Conservation (phyloP, 2,113 vertebrate genomes). For the Rhabdomys dilectus region DNA sequence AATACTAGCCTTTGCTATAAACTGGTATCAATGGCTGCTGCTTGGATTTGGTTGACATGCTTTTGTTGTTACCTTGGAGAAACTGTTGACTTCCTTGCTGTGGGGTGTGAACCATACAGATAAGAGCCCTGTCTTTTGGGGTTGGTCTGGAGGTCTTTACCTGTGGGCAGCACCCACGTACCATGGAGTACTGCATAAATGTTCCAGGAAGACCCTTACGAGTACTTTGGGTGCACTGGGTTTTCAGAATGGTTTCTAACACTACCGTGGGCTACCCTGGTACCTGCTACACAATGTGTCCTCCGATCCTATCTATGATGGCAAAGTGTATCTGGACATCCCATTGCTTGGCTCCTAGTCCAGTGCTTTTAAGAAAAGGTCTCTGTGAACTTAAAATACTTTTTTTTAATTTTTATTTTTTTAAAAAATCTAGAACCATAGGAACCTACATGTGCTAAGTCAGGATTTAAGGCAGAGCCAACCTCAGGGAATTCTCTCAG, state of each 20-base stretch:
- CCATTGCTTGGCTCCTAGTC: not conserved
- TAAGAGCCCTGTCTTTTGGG: not conserved
- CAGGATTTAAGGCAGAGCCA: not conserved
- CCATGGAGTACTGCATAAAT: accelerated
- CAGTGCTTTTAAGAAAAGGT: not conserved
- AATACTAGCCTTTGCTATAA: not conserved
- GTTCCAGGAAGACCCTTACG: not conserved
- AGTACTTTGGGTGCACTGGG: accelerated
- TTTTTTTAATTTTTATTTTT: not conserved
- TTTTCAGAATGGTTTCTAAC: not conserved
- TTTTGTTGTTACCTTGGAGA: not conserved
- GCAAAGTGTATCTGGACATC: not conserved
- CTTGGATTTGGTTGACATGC: not conserved
- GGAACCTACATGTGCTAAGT: not conserved
- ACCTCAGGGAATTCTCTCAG: not conserved
- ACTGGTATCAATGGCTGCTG: not conserved
- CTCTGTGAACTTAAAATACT: not conserved
- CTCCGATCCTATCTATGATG: not conserved
- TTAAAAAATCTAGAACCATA: accelerated
- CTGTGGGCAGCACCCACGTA: not conserved
- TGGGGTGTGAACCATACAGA: accelerated
- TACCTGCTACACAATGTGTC: not conserved
- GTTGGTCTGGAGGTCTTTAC: not conserved
- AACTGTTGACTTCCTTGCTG: not conserved
- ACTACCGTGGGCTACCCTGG: accelerated